Conservation (phyloP, 2,113 vertebrate genomes). For the Coryphaenoides rupestris region DNA sequence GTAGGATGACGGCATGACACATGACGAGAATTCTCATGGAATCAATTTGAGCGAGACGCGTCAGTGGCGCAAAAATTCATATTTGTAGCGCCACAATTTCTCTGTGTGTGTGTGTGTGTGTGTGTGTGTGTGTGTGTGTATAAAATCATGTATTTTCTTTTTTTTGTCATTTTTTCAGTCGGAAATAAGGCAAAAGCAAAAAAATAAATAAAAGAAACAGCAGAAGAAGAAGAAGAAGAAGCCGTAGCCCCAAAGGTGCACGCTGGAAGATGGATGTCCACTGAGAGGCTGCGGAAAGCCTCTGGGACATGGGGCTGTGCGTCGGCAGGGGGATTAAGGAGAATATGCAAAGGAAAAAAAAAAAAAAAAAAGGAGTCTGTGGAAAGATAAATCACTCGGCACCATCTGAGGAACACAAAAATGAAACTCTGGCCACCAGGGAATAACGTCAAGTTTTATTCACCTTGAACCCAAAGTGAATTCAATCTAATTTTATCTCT, state of each 20-base stretch:
- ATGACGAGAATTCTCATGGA: no score
- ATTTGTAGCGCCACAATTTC: no score
- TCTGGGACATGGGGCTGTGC: conserved; percentile 61
- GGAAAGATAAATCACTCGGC: conserved; percentile 75
- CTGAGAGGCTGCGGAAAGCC: conserved; percentile 55
- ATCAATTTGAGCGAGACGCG: no score
- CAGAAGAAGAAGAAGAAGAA: conserved; percentile 27
- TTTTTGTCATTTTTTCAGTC: conserved; percentile 20
- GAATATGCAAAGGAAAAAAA: conserved; percentile 60
- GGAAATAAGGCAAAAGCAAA: conserved; percentile 47
- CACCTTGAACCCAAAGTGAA: conserved; percentile 71
- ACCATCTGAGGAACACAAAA: conserved; percentile 65
- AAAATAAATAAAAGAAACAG: conserved; percentile 36
- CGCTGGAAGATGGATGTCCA: conserved; percentile 63
- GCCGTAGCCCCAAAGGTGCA: conserved; percentile 42
- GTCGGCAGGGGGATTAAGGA: conserved; percentile 71
- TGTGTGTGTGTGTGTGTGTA: conserved; percentile 18
- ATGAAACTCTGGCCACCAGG: conserved; percentile 60
- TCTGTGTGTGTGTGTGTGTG: conserved; percentile 17
- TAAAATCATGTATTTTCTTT: conserved; percentile 35
- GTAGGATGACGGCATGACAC: no score
- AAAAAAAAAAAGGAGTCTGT: conserved; percentile 39
- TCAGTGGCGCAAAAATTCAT: no score
- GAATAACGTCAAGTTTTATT: conserved; percentile 70
- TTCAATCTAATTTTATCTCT: conserved; percentile 73